Percentiles rank a stretch among this genome's conserved stretches.
These are phyloP conservation scores for Andrena chrysosceles DNA, from an alignment of 2,888 invertebrate genomes.

Conservation along the genomic window DNA sequence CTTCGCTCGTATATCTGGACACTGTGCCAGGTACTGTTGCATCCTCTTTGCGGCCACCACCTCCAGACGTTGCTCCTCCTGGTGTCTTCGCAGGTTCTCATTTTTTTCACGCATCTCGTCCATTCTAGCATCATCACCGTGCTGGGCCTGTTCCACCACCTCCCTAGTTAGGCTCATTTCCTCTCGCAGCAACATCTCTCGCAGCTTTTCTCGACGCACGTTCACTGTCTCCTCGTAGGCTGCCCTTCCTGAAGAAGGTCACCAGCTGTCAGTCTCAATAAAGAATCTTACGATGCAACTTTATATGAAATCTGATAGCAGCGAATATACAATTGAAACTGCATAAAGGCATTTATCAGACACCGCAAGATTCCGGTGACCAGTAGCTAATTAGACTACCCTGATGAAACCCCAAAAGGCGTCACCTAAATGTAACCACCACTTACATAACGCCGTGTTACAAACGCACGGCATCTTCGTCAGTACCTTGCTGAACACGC, in stretches of 20 bases:
- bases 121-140: conserved; percentile 85
- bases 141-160: conserved; percentile 86
- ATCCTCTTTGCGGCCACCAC: conserved; percentile 55
- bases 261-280: background rate
- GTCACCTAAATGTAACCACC: background rate
- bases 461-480: background rate
- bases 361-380: background rate
- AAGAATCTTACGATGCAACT: conserved; percentile 19
- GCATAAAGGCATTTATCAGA: too few relatives aligned
- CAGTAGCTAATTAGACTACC: background rate
- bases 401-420: background rate
- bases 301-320: background rate
- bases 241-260: conserved; percentile 81
- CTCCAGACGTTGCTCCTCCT: conserved; percentile 86
- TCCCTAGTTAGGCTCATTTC: conserved; percentile 87
- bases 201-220: conserved; percentile 84
- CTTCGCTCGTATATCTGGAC: conserved; percentile 14
- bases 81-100: conserved; percentile 85
- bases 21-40: conserved; percentile 52
- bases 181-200: conserved; percentile 81
- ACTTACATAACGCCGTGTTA: conserved; percentile 6
- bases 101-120: conserved; percentile 86
- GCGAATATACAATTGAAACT: background rate
- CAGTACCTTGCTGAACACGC: conserved; percentile 74
- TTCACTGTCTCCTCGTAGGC: conserved; percentile 85